Conservation (phyloP, 2,797 vertebrate genomes). For the Anguilla marmorata region DNA sequence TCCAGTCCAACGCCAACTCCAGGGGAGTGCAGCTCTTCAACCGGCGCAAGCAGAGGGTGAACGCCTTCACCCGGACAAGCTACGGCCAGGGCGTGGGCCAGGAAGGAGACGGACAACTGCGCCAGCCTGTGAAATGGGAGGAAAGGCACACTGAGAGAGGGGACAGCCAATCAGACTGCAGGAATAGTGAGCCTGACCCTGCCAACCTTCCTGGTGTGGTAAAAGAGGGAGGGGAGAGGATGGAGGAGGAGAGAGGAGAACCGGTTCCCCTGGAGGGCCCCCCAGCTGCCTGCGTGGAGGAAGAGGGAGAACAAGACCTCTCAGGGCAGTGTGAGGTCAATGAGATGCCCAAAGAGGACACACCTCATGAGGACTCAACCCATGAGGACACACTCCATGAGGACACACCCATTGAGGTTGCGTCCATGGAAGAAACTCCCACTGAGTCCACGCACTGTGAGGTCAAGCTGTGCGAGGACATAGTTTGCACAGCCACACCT, state of each 20-base stretch:
- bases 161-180: conserved; percentile 61
- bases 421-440: not conserved
- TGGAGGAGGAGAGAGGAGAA: conserved; percentile 73
- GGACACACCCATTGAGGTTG: conserved; percentile 37
- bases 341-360: conserved; percentile 47
- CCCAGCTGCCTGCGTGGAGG: conserved; percentile 57
- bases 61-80: conserved; percentile 80
- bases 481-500: conserved; percentile 38
- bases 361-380: conserved; percentile 31
- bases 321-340: conserved; percentile 56
- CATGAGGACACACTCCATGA: conserved; percentile 51
- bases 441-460: conserved; percentile 42
- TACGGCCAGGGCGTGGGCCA: conserved; percentile 52
- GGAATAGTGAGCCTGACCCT: conserved; percentile 52
- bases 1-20: conserved; percentile 84
- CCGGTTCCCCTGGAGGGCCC: conserved; percentile 57
- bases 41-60: conserved; percentile 86
- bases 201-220: conserved; percentile 49
- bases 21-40: conserved; percentile 93
- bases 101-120: conserved; percentile 51
- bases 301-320: conserved; percentile 61
- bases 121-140: conserved; percentile 69
- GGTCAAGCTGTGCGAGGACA: conserved; percentile 40
- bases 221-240: conserved; percentile 55
- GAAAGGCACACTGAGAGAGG: conserved; percentile 66